These are phyloP conservation scores for Crotalus horridus DNA, from an alignment of 2,113 vertebrate genomes.

Conservation along the genomic window DNA sequence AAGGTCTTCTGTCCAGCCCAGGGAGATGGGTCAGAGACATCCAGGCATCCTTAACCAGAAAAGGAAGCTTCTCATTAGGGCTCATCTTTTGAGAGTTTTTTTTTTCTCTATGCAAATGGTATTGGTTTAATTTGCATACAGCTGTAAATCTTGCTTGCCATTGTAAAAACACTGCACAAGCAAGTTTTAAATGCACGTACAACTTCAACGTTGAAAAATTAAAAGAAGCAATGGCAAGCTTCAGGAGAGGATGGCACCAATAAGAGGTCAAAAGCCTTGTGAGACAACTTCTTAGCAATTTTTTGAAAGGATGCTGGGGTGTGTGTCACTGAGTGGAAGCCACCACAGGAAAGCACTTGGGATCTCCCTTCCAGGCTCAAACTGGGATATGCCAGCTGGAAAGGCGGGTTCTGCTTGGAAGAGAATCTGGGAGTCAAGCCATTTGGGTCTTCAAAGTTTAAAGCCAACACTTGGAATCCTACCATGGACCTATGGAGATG, in stretches of 20 bases:
- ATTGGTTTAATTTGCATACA: not conserved
- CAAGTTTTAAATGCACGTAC: not conserved
- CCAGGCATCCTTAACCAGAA: not conserved
- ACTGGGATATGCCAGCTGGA: not conserved
- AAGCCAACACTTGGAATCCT: not conserved
- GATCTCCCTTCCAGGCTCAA: not conserved
- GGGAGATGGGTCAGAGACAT: not conserved
- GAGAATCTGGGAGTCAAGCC: not conserved
- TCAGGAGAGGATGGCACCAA: not conserved
- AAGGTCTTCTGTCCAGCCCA: not conserved
- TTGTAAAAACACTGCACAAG: not conserved
- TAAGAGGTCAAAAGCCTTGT: not conserved
- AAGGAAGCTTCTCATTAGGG: not conserved
- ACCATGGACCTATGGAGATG: not conserved
- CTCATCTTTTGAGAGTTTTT: not conserved
- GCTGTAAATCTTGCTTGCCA: not conserved
- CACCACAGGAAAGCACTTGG: not conserved
- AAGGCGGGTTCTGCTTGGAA: not conserved
- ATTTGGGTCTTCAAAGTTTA: not conserved
- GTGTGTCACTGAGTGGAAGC: not conserved
- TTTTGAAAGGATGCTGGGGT: not conserved
- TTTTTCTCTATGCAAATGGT: not conserved
- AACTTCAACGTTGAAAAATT: not conserved
- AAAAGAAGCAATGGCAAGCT: not conserved
- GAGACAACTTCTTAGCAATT: not conserved